A percentile compares a stretch with the other conserved stretches of the same genome.
These are phyloP conservation scores for Lasioglossum figueresi DNA, from an alignment of 2,888 invertebrate species.

Conservation along the genomic window DNA sequence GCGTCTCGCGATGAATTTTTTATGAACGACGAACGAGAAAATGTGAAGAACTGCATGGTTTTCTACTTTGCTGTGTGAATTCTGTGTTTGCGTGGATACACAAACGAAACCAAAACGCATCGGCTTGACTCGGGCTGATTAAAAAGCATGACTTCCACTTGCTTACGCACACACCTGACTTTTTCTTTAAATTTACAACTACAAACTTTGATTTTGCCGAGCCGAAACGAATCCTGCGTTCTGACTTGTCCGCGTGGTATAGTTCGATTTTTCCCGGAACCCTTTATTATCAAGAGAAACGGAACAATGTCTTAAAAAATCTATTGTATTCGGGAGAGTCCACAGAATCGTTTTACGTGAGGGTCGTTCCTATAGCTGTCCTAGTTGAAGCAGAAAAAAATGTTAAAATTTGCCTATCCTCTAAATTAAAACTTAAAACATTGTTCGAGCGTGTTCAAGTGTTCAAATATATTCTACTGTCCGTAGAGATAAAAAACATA, in stretches of 20 bases:
- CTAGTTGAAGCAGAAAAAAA: background rate
- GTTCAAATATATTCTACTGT: background rate
- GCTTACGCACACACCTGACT: background rate
- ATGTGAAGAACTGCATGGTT: constrained; percentile 77
- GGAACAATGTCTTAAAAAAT: background rate
- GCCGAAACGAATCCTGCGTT: constrained; percentile 5
- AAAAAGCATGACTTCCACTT: constrained; percentile 39
- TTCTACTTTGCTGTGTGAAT: constrained; percentile 54
- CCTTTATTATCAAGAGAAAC: background rate
- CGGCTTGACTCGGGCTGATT: constrained; percentile 26
- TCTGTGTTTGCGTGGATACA: constrained; percentile 40
- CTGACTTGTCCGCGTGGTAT: background rate
- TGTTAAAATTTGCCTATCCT: background rate
- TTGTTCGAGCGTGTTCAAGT: background rate
- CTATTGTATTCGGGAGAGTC: background rate
- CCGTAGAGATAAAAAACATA: background rate
- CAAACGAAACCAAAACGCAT: constrained; percentile 23
- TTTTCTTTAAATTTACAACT: constrained; percentile 4
- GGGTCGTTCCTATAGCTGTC: background rate
- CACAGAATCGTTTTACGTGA: background rate
- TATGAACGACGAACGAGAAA: constrained; percentile 72
- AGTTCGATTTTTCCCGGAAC: background rate
- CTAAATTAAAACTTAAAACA: background rate
- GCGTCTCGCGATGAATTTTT: constrained; percentile 73
- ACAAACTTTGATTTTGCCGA: background rate